Percentiles rank a stretch among this genome's conserved stretches.
phyloP scores from a whole-genome alignment of 2,888 invertebrate species.

The Caenorhabditis drosophilae region DNA sequence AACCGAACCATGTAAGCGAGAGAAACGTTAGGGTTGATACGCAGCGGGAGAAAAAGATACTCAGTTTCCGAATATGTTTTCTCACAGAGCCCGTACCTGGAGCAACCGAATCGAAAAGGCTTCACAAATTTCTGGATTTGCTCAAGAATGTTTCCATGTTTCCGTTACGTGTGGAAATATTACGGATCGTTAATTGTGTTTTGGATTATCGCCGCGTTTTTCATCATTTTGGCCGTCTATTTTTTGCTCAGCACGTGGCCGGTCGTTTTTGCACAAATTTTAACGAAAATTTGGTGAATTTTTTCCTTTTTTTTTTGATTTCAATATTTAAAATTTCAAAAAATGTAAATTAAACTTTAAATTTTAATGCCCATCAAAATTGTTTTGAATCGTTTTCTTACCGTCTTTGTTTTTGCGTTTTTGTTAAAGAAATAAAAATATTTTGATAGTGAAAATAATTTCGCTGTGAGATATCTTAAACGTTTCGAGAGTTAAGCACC shows the following conservation, averaged over 20 bases:
- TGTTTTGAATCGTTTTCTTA: neutral
- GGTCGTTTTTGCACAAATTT: constrained; percentile 7
- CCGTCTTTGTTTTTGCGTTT: neutral
- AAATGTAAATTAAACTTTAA: neutral
- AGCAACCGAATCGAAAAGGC: constrained; percentile 56
- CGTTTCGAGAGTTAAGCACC: no score
- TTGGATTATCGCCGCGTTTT: constrained; percentile 39
- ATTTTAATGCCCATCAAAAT: no score
- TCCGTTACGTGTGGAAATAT: constrained; percentile 40
- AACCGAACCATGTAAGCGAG: constrained; percentile 65
- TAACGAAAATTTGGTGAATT: constrained; percentile 1
- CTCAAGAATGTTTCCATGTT: constrained; percentile 40
- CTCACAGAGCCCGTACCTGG: constrained; percentile 59
- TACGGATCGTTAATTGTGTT: constrained; percentile 34
- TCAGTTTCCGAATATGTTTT: no score
- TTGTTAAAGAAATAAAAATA: neutral
- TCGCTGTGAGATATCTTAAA: no score
- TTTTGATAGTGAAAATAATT: no score
- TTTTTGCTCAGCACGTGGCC: constrained; percentile 33
- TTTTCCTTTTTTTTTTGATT: neutral
- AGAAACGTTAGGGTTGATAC: no score
- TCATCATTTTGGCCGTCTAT: constrained; percentile 14
- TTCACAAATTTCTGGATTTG: constrained; percentile 58
- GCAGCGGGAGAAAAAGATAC: no score
- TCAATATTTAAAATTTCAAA: neutral